These are phyloP conservation scores for Ovis canadensis DNA, from an alignment of 2,113 vertebrate species.

Conservation along the genomic window DNA sequence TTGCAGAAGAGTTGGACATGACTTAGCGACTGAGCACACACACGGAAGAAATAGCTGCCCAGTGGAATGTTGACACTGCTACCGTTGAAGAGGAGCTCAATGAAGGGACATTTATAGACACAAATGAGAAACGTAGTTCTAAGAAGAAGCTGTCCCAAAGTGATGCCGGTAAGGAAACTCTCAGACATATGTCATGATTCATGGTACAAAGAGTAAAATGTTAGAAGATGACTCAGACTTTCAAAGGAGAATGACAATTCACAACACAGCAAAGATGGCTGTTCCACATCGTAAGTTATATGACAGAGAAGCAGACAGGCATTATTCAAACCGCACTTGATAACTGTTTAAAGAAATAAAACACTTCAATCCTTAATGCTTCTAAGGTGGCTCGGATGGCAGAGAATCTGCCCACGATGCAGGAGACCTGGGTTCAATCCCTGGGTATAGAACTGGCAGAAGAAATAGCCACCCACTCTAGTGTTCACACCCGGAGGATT, in stretches of 20 bases:
- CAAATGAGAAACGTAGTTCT: neutral
- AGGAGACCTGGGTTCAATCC: neutral
- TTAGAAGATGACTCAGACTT: neutral
- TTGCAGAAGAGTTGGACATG: neutral
- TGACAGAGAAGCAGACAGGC: neutral
- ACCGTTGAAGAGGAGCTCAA: neutral
- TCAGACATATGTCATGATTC: neutral
- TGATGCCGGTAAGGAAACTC: neutral
- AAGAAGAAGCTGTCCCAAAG: neutral
- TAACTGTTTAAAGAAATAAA: neutral
- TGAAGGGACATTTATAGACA: neutral
- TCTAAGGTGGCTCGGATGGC: neutral
- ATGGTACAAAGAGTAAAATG: neutral
- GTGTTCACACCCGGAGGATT: neutral
- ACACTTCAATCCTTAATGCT: neutral
- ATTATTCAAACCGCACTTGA: neutral
- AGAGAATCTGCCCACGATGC: neutral
- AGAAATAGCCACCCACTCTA: neutral
- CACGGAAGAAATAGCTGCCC: neutral
- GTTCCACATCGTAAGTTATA: neutral
- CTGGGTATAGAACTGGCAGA: neutral
- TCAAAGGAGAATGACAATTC: neutral
- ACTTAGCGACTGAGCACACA: neutral
- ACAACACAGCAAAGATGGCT: neutral
- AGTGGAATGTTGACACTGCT: neutral